Base-by-base conservation (phyloP, 1,140 invertebrate species). In the Drosophila lini region DNA sequence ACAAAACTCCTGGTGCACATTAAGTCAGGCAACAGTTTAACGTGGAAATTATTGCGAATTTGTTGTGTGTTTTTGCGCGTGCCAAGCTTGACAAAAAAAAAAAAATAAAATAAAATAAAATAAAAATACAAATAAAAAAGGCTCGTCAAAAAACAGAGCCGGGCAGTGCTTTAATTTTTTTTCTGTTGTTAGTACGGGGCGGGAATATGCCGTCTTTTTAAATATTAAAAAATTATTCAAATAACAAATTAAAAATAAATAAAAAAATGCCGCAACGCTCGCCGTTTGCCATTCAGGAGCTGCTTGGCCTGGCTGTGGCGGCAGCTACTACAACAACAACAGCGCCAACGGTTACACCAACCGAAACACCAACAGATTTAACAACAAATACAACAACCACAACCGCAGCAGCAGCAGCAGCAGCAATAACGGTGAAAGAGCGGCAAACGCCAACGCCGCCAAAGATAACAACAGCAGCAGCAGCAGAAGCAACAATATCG, bases 211-310 rank as follows among this genome's bases (percentile, higher is more conserved):
- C 44, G 19, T 32, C 47, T 50, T n/a, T 4, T n/a, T 45, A 5
- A 55, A 31, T 34, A 16, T 34, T 22, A 38, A 36, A 38, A 19
- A 36, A 36, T 38, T 38, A 22, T 10, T 10, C 32, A 42, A 42
- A 48, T 48, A 67, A 47, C 34, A 45, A 13, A 15, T 19, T 16
- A n/a, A 3, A 32, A 41, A 61, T 38, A 67, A 45, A 63, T 25
- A 22, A 19, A 5, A 5, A 73, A 92, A 93, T 96, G 94, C 96
- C 96, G 74, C 97, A 97, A 93, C 94, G 97, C 79, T 97, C 96
- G 74, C 97, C 97, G 16, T 98, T 98, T 93, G 97, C 96, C 75
- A 98, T 98, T 90, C 97, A 98, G 92, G 97, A 98, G 93, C 94
- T 98, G 77, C 93, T 98, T 80, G 97, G 97, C 1, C 93, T 98